Percentiles rank a stretch among this genome's conserved stretches.
Conservation (phyloP, 35 echinoderm and acorn worm genomes). For the Ptychodera flava region DNA sequence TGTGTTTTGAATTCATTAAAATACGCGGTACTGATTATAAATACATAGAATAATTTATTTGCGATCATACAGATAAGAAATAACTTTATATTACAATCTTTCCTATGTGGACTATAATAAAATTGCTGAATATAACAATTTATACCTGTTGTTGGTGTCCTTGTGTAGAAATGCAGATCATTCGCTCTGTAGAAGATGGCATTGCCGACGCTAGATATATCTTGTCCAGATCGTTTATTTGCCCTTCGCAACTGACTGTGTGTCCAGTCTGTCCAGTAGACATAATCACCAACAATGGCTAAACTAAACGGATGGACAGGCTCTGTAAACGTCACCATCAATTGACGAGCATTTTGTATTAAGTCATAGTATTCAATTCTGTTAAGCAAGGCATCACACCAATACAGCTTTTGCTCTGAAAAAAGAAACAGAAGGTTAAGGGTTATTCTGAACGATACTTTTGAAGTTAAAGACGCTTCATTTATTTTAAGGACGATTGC, state of each 20-base stretch:
- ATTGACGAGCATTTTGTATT: not conserved
- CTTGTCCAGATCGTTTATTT: not conserved
- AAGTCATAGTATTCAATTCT: not conserved
- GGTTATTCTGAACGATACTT: no score
- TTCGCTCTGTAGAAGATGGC: not conserved
- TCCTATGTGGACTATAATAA: no score
- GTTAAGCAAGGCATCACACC: not conserved
- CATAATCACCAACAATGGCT: not conserved
- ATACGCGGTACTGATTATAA: no score
- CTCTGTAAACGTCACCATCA: not conserved
- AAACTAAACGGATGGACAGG: not conserved
- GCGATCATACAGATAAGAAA: no score
- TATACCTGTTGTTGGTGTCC: no score
- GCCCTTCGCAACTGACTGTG: not conserved
- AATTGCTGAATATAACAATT: no score
- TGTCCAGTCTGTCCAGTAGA: not conserved
- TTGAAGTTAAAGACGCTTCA: no score
- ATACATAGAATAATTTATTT: no score
- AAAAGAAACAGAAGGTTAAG: no score
- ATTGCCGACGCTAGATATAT: not conserved
- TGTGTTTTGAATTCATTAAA: no score
- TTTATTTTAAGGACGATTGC: no score
- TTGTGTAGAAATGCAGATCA: not conserved
- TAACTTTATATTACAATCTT: no score
- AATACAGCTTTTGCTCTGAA: not conserved